These are phyloP conservation scores for Cephalopterus ornatus DNA, from an alignment of 2,113 vertebrate species.

Conservation along the genomic window DNA sequence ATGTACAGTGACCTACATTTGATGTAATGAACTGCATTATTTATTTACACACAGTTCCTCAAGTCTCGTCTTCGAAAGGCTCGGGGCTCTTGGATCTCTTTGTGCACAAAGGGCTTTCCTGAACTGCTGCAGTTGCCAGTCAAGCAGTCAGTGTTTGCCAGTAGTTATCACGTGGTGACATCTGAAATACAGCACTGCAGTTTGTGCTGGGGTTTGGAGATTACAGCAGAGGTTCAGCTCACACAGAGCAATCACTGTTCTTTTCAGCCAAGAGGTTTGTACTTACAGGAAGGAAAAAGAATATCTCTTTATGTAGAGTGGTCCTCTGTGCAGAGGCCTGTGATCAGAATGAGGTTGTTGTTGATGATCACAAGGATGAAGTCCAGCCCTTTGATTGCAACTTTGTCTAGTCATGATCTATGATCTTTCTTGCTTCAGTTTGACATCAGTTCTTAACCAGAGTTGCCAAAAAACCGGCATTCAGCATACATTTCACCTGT, in stretches of 20 bases:
- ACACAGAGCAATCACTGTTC: fast-evolving
- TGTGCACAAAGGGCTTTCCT: conserved; percentile 10
- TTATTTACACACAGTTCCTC: conserved; percentile 37
- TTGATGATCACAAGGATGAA: neutral
- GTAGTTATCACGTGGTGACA: neutral
- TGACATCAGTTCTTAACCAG: neutral
- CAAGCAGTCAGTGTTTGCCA: neutral
- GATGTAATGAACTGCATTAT: conserved; percentile 17
- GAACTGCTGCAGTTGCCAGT: neutral
- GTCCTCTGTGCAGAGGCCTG: neutral
- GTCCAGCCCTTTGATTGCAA: neutral
- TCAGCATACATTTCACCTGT: neutral
- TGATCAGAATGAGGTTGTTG: neutral
- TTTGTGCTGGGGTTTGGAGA: neutral
- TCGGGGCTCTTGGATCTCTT: neutral
- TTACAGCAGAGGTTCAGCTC: neutral
- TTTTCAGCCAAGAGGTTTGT: neutral
- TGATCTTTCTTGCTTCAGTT: neutral
- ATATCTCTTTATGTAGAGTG: neutral
- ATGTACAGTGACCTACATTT: conserved; percentile 30
- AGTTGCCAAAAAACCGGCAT: neutral
- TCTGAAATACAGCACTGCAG: neutral
- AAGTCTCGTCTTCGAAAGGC: neutral
- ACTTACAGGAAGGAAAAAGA: neutral
- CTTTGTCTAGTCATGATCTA: neutral